Evolutionary conservation across 64 coral and sea anemone genomes (phyloP), one percentile per base, ranked within the genome.

Genomic region (Trachythela sp.): DNA sequence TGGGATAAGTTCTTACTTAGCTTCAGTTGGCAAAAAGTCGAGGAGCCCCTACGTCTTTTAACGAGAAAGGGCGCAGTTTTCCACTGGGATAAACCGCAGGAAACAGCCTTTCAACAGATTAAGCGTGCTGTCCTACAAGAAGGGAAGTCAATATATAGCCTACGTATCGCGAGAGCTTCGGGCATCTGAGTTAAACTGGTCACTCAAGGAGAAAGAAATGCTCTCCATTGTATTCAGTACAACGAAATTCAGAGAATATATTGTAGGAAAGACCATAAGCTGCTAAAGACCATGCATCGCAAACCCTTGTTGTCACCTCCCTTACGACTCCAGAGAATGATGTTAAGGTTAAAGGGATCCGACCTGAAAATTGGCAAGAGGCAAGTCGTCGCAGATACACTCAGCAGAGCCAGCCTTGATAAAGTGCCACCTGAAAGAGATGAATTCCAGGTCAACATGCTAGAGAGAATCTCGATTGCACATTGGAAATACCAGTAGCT

Each of bases 61-160:
- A 24, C 8, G 84, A 92, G 67, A 29, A 83, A 45, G 32, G 30
- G 76, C 91, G 54, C 86, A 89, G 30, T 91, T 89, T 39, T 89
- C 91, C 36, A 68, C 89, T 41, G 89, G 13, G 88, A 91, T 29
- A 91, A 31, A 80, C 77, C 90, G 24, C 42, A 84, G 24, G 87
- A 58, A 38, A 86, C 83, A 22, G 90, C 88, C 32, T 72, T n/a
- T n/a, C n/a, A n/a, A n/a, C n/a, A n/a, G n/a, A n/a, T n/a, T n/a
- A n/a, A n/a, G n/a, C n/a, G n/a, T n/a, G n/a, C n/a, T n/a, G n/a
- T 90, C 39, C 37, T 90, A 54, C 88, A 90, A 72, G 88, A 94
- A 20, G 88, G 88, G 17, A 85, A 43, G 36, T 30, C 88, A 48
- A n/a, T n/a, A n/a, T n/a, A 52, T 94, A 26, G 85, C 85, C 27